Base-by-base conservation (phyloP, 2,888 invertebrate genomes). In the Crocallis elinguaria region DNA sequence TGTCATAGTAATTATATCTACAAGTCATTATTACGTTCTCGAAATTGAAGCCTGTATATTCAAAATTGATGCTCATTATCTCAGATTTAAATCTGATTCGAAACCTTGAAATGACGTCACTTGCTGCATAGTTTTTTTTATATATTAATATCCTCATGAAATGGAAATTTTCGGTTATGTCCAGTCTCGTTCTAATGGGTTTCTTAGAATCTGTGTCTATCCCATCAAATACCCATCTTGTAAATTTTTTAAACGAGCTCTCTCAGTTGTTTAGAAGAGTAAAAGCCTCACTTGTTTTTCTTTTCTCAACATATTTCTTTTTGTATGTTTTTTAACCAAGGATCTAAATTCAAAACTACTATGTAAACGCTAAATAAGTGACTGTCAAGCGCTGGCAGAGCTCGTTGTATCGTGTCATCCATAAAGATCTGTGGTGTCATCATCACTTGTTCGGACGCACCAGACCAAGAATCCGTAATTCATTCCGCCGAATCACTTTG, bases 1-100 rank as follows among this genome's bases (percentile, higher is more conserved):
- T 51, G 38, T 38, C 39, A 44, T 32, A 44, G 14, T 32, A 38
- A 35, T 44, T 33, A 27, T 16, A 14, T 19, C 21, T 17, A 33
- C 25, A 33, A 27, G 33, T 41, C 23, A 32, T 39, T 11, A 17
- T 17, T 27, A 27, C 27, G 11, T 16, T 12, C 29, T 13, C n/a
- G 13, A 30, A 30, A 30, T 13, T 13, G 30, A 30, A 13, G 30
- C 30, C 12, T 13, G 1, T 5, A n/a, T n/a, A n/a, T n/a, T n/a
- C n/a, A n/a, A 5, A 11, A 27, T 27, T 27, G 13, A 13, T 30
- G 13, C 5, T 30, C 0, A 13, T 30, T 30, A 12, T 33, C 17
- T 16, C 1, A 0, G 4, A 1, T 17, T 33, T 3, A 17, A 17
- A 17, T 17, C n/a, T n/a, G 3, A 8, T 33, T 16, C 6, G 4